A percentile compares a stretch with the other conserved stretches of the same genome.
These are phyloP conservation scores for Labeo rohita DNA, from an alignment of 2,113 vertebrate species.

Conservation along the genomic window DNA sequence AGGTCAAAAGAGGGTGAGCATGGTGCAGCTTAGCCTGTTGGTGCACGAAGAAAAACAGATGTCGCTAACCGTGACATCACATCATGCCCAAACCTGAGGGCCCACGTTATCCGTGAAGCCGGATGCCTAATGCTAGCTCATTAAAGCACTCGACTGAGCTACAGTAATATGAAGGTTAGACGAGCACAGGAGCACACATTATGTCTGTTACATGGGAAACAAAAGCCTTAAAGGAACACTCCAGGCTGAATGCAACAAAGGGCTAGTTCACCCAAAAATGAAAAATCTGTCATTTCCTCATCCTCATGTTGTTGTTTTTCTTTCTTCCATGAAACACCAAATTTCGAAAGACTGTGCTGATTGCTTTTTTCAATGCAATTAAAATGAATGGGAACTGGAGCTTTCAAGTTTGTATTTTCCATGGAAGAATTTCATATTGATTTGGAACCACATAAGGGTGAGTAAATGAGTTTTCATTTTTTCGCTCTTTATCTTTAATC, in stretches of 20 bases:
- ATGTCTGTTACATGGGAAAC: neutral
- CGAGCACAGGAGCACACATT: neutral
- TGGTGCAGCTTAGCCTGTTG: neutral
- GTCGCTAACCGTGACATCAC: conserved; percentile 12
- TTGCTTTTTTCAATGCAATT: conserved; percentile 5
- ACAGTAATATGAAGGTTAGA: conserved; percentile 15
- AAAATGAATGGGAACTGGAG: neutral
- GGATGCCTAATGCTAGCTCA: conserved; percentile 14
- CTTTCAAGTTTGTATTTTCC: neutral
- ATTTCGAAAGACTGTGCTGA: neutral
- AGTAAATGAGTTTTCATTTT: neutral
- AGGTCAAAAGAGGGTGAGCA: conserved; percentile 22
- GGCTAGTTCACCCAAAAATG: neutral
- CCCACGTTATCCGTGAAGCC: neutral
- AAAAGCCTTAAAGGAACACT: conserved; percentile 10
- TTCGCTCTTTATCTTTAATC: neutral
- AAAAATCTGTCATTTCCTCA: neutral
- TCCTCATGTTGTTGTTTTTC: neutral
- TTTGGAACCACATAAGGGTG: neutral
- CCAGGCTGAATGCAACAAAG: neutral
- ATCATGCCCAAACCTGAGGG: conserved; percentile 27
- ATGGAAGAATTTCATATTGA: neutral
- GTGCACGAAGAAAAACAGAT: conserved; percentile 28
- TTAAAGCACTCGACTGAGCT: conserved; percentile 10
- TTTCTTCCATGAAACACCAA: neutral